Conservation (phyloP, 2,888 invertebrate genomes). For the Andrena chrysosceles region DNA sequence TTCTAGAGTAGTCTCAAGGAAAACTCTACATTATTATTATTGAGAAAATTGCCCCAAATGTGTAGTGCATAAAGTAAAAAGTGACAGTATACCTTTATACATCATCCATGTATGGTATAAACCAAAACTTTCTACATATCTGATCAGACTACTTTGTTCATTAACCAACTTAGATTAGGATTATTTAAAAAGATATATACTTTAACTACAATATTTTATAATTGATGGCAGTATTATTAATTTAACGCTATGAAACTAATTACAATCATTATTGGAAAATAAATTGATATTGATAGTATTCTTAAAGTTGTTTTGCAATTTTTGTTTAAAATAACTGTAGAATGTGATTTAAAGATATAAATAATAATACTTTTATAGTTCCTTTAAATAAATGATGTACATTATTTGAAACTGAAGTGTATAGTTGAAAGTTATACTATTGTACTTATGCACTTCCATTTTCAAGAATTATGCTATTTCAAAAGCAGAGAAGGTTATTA, state of each 20-base stretch:
- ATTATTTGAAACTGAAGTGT: neutral
- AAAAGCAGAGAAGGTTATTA: neutral
- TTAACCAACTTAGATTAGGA: too few species aligned
- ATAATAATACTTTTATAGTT: neutral
- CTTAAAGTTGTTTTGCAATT: too few species aligned
- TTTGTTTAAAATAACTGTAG: too few species aligned
- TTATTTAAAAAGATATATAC: too few species aligned
- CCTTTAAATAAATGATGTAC: neutral
- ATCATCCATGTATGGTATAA: neutral
- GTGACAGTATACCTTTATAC: neutral
- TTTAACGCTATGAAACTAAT: too few species aligned
- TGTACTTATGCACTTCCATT: constrained; percentile 13
- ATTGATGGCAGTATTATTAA: too few species aligned
- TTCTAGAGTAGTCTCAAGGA: constrained; percentile 62
- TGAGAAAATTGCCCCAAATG: constrained; percentile 7
- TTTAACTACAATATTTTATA: too few species aligned
- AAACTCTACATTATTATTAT: constrained; percentile 37
- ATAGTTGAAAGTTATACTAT: neutral
- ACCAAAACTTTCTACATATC: too few species aligned
- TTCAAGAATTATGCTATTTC: constrained; percentile 3
- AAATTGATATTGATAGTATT: too few species aligned
- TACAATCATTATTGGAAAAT: too few species aligned
- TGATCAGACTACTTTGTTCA: too few species aligned
- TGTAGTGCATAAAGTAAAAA: constrained; percentile 31
- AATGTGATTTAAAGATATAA: too few species aligned